Percentiles rank a stretch among this genome's conserved stretches.
Conservation (phyloP, 2,113 vertebrate genomes). For the Glaucomys volans region DNA sequence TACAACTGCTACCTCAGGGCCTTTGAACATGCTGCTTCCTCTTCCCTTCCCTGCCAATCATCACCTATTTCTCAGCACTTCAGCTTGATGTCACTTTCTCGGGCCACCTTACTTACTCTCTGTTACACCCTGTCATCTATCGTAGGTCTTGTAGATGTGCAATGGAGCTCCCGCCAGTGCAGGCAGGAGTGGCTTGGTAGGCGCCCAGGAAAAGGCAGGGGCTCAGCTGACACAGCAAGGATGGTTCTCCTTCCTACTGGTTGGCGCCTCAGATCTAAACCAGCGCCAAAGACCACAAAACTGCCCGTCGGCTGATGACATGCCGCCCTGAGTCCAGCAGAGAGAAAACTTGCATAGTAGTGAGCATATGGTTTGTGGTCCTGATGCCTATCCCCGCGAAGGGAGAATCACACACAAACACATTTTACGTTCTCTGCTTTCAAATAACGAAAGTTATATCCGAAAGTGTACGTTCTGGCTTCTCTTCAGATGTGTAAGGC, state of each 20-base stretch:
- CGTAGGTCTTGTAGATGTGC: no score
- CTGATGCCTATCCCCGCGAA: not conserved
- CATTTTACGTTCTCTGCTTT: not conserved
- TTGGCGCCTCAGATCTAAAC: not conserved
- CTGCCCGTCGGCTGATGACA: no score
- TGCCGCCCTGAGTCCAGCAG: not conserved
- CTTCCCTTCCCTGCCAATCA: not conserved
- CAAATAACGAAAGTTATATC: not conserved
- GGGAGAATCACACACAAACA: not conserved
- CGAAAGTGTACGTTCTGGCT: not conserved
- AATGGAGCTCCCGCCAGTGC: accelerated
- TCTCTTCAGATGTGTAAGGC: no score
- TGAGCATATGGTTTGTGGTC: not conserved
- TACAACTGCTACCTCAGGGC: not conserved
- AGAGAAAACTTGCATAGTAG: not conserved
- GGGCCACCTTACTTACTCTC: not conserved
- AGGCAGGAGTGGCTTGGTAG: not conserved
- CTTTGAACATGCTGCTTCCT: not conserved
- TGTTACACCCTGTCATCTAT: not conserved
- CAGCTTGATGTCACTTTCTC: not conserved
- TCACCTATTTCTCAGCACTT: not conserved
- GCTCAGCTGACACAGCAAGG: not conserved
- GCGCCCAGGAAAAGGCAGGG: not conserved
- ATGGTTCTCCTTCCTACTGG: no score
- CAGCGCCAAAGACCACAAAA: not conserved